Evolutionary conservation across 2,113 vertebrate genomes (phyloP), one percentile per base, ranked within the genome.

Genomic region (Sphaerodactylus townsendi): DNA sequence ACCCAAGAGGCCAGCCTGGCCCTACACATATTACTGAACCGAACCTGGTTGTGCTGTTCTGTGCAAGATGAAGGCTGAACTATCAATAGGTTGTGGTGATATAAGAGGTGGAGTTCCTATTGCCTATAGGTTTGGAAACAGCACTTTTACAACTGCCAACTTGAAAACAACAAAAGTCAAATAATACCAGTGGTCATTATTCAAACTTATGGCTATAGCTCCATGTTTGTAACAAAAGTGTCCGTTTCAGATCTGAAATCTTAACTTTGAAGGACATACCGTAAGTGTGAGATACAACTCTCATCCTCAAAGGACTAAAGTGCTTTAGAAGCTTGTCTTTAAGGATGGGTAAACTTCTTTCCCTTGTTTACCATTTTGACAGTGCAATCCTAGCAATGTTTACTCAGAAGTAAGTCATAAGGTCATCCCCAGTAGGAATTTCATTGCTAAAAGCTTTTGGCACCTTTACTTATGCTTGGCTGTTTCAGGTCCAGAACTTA

Each of bases 401-500:
- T 62, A 28, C 59, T 62, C 25, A 62, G 59, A 62, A 62, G 23
- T 62, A 15, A 33, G 35, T 48, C 53, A 72, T 72, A 35, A n/a
- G 66, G 53, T 78, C 30, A 77, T 33, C 15, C 10, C 64, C 83
- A 79, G 25, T 79, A 64, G 76, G 39, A 76, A 85, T 25, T 64
- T 25, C 53, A 72, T 62, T 64, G 76, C 50, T 71, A 85, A 85
- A 85, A 85, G 83, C 83, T 85, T 85, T 85, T 79, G 41, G 41
- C 83, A 79, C 83, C 68, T 79, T 70, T 44, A 59, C 21, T 17
- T 78, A 41, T 82, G 46, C 19, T 59, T 23, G 25, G 35, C 19
- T 59, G 33, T 46, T 85, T 19, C 11, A 72, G 23, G 28, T 44
- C 69, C 25, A 44, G 53, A 44, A 10, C 11, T 48, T 46, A 35